phyloP scores from a whole-genome alignment of 2,888 invertebrate genomes.

The Trachelus tabidus region DNA sequence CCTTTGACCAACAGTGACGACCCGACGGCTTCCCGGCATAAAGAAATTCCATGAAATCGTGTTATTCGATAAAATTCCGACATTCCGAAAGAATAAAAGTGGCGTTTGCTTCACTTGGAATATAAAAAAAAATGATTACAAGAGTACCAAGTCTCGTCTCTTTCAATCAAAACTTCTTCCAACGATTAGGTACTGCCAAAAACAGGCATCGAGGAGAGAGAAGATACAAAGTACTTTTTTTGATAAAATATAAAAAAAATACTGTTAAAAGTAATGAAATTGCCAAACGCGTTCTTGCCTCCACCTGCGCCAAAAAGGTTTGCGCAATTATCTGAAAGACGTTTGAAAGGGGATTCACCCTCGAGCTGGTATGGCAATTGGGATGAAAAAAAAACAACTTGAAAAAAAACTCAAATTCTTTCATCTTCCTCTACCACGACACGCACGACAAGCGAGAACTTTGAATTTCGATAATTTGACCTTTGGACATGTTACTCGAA shows the following conservation, averaged over 20 bases:
- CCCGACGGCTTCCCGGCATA: background rate
- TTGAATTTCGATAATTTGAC: background rate
- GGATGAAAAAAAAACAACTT: background rate
- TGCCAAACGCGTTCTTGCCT: background rate
- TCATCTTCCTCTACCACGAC: background rate
- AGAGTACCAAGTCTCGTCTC: background rate
- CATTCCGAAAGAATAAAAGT: constrained; percentile 4
- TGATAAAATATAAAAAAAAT: background rate
- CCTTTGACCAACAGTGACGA: background rate
- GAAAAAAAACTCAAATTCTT: background rate
- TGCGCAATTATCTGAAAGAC: background rate
- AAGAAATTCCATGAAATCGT: constrained; percentile 19
- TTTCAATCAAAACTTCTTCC: background rate
- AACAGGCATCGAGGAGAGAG: background rate
- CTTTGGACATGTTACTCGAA: background rate
- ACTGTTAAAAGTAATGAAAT: background rate
- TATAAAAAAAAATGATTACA: background rate
- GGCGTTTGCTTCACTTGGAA: background rate
- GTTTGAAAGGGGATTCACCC: background rate
- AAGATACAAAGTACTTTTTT: background rate
- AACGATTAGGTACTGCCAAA: background rate
- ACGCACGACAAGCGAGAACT: background rate
- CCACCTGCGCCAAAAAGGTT: background rate
- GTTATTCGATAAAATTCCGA: constrained; percentile 34
- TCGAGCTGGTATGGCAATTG: too few relatives aligned